Evolutionary conservation across 2,888 invertebrate genomes (phyloP).

Genomic region (Dromius quadrimaculatus): DNA sequence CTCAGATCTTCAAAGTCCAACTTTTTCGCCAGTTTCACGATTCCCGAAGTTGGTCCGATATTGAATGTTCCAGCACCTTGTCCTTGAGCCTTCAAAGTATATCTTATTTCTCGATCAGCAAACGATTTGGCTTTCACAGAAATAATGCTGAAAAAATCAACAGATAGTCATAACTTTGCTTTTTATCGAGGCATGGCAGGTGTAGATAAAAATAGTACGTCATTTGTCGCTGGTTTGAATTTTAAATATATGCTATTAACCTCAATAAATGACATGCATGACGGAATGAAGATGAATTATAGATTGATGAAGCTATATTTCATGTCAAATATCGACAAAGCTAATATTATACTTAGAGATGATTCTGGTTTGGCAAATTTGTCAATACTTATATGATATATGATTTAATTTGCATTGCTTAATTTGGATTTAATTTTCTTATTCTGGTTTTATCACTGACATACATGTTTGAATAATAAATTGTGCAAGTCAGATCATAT

Average conservation of each 20-base stretch:
- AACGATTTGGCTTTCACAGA: constrained; percentile 98
- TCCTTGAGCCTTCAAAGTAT: constrained; percentile 93
- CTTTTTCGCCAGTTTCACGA: constrained; percentile 95
- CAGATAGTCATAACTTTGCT: background rate
- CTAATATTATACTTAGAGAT: constrained; percentile 2
- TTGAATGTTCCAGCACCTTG: constrained; percentile 96
- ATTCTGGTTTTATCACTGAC: too few species aligned
- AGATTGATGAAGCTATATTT: constrained; percentile 10
- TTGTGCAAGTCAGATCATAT: too few species aligned
- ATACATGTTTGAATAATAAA: too few species aligned
- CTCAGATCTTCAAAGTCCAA: constrained; percentile 96
- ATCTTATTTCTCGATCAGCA: constrained; percentile 96
- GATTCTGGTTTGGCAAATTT: constrained; percentile 24
- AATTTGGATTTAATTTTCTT: constrained; percentile 8
- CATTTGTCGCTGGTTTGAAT: constrained; percentile 23
- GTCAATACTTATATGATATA: constrained; percentile 22
- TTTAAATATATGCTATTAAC: constrained; percentile 25
- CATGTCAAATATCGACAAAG: constrained; percentile 24
- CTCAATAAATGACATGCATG: constrained; percentile 22
- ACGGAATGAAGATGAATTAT: constrained; percentile 17
- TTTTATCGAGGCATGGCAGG: too few species aligned
- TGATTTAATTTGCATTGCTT: constrained; percentile 20
- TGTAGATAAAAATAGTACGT: background rate
- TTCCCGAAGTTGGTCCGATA: constrained; percentile 93
- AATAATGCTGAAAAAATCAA: constrained; percentile 82